Conservation (phyloP, 2,113 vertebrate species). For the Nansenia antarctica region DNA sequence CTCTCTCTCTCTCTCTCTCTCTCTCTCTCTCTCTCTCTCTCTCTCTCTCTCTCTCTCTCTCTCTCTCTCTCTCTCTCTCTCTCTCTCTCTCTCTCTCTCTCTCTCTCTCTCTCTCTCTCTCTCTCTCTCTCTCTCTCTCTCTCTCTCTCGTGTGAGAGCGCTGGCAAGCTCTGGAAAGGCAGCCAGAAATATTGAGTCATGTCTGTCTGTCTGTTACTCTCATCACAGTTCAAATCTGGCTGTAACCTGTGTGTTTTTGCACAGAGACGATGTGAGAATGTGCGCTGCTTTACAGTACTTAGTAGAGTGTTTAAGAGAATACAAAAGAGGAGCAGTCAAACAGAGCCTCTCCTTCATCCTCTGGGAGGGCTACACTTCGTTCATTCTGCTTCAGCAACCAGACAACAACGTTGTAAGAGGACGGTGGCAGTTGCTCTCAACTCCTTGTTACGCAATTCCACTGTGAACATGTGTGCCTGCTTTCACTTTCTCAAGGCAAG, state of each 20-base stretch:
- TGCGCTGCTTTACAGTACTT: too few species aligned
- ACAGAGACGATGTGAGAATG: not conserved
- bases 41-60: too few species aligned
- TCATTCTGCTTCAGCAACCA: not conserved
- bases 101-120: too few species aligned
- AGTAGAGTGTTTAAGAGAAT: too few species aligned
- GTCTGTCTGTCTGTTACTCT: slow-evolving; percentile 32
- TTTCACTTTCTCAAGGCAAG: not conserved
- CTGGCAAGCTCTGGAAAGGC: slow-evolving; percentile 11
- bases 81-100: too few species aligned
- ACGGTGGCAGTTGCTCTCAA: not conserved
- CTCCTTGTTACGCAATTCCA: not conserved
- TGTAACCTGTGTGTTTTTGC: not conserved
- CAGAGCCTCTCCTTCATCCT: not conserved
- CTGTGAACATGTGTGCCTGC: not conserved
- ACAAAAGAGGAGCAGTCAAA: not conserved
- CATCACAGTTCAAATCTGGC: not conserved
- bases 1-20: too few species aligned
- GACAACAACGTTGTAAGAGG: not conserved
- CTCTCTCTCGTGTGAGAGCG: slow-evolving; percentile 1
- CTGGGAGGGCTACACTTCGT: not conserved
- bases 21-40: too few species aligned
- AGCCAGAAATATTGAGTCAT: slow-evolving; percentile 46
- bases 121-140: too few species aligned
- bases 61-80: too few species aligned